Conservation (phyloP, 30 jellyfish, hydroid and myxozoan genomes). For the Chrysaora quinquecirrha region DNA sequence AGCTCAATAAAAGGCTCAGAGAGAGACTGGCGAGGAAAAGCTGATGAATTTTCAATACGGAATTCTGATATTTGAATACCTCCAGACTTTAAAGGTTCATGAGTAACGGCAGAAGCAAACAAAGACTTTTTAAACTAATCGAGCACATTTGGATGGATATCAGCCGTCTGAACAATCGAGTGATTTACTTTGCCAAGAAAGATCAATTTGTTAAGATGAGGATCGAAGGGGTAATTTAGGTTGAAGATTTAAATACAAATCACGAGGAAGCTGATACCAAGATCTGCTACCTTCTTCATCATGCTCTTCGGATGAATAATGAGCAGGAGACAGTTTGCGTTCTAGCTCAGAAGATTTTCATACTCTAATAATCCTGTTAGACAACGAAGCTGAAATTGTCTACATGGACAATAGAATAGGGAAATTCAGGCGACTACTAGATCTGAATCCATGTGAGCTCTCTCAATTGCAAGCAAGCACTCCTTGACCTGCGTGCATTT, state of each 20-base stretch:
- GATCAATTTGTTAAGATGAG: background rate
- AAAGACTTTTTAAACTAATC: too few species aligned
- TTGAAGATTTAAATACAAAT: background rate
- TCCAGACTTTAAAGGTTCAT: background rate
- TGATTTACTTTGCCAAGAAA: constrained; percentile 2
- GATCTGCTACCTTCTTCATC: too few species aligned
- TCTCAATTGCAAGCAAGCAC: background rate
- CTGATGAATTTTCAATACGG: background rate
- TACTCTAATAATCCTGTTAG: background rate
- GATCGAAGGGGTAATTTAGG: background rate
- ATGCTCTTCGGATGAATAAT: background rate
- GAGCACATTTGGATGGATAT: too few species aligned
- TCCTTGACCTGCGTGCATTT: background rate
- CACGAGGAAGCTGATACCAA: background rate
- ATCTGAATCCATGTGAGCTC: background rate
- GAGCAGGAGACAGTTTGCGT: background rate
- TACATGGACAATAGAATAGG: background rate
- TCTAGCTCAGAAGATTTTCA: background rate
- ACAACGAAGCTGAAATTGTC: background rate
- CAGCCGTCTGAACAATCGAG: background rate
- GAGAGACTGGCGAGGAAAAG: too few species aligned
- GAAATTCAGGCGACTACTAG: background rate
- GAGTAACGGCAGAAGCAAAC: background rate
- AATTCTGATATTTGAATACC: background rate
- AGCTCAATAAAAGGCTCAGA: too few species aligned